Evolutionary conservation across 2,113 vertebrate species (phyloP).

Genomic region (Muscicapa adusta): DNA sequence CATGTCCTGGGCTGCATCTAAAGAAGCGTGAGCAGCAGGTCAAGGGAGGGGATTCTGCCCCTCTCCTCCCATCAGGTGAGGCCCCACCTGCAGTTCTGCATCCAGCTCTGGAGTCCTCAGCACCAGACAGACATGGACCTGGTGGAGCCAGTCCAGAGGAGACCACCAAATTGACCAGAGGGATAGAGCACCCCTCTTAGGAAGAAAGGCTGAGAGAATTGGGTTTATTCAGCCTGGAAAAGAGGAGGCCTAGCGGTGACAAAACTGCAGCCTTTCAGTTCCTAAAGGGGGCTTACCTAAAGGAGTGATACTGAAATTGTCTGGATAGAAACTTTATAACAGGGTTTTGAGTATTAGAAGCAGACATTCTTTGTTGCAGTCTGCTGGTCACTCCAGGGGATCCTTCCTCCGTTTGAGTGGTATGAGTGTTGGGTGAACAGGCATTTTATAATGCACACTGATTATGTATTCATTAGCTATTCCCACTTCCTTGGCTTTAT

Average conservation of each 20-base stretch:
- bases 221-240: background rate
- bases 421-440: background rate
- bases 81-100: background rate
- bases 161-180: background rate
- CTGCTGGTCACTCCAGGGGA: accelerated
- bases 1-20: background rate
- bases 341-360: background rate
- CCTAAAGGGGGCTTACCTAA: background rate
- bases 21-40: background rate
- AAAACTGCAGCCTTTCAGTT: background rate
- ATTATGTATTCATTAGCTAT: background rate
- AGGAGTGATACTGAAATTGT: background rate
- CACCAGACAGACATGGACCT: background rate
- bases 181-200: background rate
- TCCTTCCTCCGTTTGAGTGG: background rate
- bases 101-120: background rate
- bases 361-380: background rate
- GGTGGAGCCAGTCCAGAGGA: background rate
- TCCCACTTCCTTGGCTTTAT: background rate
- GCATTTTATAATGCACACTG: background rate
- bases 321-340: background rate
- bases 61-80: background rate
- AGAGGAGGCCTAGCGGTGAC: background rate
- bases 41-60: background rate
- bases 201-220: background rate